phyloP scores from a whole-genome alignment of 2,113 vertebrate genomes.

The Ranitomeya imitator region DNA sequence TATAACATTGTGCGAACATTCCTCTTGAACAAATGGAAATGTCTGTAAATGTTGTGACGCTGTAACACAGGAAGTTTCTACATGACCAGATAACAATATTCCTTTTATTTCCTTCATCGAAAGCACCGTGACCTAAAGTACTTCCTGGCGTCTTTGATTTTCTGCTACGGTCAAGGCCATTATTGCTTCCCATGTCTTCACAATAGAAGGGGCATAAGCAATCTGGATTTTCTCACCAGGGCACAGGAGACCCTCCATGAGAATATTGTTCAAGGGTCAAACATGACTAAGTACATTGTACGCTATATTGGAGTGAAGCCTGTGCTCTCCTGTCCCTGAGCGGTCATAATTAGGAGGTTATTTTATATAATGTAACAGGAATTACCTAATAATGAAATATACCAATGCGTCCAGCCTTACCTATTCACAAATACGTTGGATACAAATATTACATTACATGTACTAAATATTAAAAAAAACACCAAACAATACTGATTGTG shows the following conservation, averaged over 20 bases:
- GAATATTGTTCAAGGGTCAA: conserved; percentile 26
- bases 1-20: neutral
- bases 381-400: neutral
- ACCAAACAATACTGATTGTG: no score
- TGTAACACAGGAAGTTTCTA: neutral
- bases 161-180: conserved; percentile 29
- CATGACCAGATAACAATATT: conserved; percentile 9
- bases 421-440: no score
- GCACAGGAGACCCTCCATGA: conserved; percentile 15
- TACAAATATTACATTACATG: no score
- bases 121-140: neutral
- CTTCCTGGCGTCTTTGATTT: conserved; percentile 45
- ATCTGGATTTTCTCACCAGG: conserved; percentile 47
- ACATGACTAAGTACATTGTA: conserved; percentile 1
- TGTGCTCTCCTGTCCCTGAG: neutral
- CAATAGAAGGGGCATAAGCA: conserved; percentile 14
- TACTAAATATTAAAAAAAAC: no score
- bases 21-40: neutral
- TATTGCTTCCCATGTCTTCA: conserved; percentile 42
- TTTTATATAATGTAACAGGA: neutral
- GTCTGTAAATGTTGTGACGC: neutral
- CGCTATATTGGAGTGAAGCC: neutral
- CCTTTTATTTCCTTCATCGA: neutral
- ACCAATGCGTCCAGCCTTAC: no score
- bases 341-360: neutral